Base-by-base conservation (phyloP, 1,140 invertebrate genomes). In the Sycobia sp. region DNA sequence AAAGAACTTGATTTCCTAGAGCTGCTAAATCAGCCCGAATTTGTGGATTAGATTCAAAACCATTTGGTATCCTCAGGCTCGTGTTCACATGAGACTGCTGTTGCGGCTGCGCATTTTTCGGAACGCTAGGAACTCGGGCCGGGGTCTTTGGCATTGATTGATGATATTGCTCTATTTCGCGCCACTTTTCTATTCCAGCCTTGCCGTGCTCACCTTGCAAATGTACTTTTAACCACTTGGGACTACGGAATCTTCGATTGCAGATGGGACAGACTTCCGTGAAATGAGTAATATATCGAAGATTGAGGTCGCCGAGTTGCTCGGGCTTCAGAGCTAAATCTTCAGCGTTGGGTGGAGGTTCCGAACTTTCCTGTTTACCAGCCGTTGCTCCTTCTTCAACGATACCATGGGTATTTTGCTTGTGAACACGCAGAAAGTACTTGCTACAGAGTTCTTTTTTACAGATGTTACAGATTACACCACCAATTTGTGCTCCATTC, bases 381-480 rank as follows among this genome's bases (percentile, higher is more conserved):
- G 39, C 65, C 4, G 73, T 34, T 0, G 85, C 76, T 0, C 83
- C 84, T 44, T 92, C 91, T 66, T 91, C 92, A 14, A 90, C 85
- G 46, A 98, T 95, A 1, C 96, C 96, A 76, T 99, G 97, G 5
- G 95, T 98, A 78, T 98, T 99, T 73, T 97, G 92, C 74, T 98
- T 98, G 82, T 99, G 97, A 4, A 96, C 94, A 58, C 94, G 88
- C 14, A 99, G 82, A 75, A 98, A 98, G 79, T 98, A 99, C 78
- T 98, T 98, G 79, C 94, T 97, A 82, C 95, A 96, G 1, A 98
- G 81, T 83, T 98, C 95, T 79, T 99, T 99, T 77, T 97, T 93
- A 76, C 96, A 99, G 61, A 98, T 93, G 76, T 98, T 95, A 83
- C 96, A 98, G 8, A 94, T 91, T 0, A 97, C 94, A 4, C 94